Base-by-base conservation (phyloP, 2,888 invertebrate species). In the Caenorhabditis parvicauda region DNA sequence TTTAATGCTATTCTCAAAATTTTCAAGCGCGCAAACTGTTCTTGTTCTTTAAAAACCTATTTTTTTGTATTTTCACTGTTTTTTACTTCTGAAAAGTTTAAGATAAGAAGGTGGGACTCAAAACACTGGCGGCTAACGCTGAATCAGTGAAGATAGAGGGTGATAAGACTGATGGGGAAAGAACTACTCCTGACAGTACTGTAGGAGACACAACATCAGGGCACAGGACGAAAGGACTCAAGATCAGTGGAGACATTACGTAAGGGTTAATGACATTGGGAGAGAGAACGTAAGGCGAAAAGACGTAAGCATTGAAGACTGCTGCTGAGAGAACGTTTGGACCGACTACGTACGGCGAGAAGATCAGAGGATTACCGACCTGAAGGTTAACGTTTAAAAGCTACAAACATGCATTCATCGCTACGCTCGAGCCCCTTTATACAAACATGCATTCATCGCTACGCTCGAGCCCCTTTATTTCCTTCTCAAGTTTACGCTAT, bases 221-320 rank as follows among this genome's bases (percentile, higher is more conserved):
- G 35, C 67, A 69, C 6, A 72, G 55, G 29, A 72, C 68, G 54
- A 59, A 67, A 21, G 67, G 67, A 12, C 60, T 61, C 2, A 67
- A 56, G 35, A 67, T 55, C 35, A 67, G 52, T 3, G 67, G 67
- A n/a, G 72, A 70, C 24, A 77, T 50, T 2, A 75, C 72, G 55
- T 77, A 77, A 4, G 76, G 76, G 46, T 77, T 77, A 54, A 77
- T 62, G 35, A 74, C 67, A 49, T 72, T 74, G 2, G 72, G 73
- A 0, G 72, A 69, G 22, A 75, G 47, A 21, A 67, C 63, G 54
- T 70, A 70, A 0, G 74, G 73, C 19, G 73, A 70, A 54, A 74
- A 62, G 53, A 74, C 64, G 67, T 75, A 75, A 2, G 71, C 70
- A 51, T 74, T 72, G 67, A 72, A 72, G 14, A 74, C 70, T 19